Conservation (phyloP, 2,113 vertebrate genomes). For the Sphaerodactylus townsendi region DNA sequence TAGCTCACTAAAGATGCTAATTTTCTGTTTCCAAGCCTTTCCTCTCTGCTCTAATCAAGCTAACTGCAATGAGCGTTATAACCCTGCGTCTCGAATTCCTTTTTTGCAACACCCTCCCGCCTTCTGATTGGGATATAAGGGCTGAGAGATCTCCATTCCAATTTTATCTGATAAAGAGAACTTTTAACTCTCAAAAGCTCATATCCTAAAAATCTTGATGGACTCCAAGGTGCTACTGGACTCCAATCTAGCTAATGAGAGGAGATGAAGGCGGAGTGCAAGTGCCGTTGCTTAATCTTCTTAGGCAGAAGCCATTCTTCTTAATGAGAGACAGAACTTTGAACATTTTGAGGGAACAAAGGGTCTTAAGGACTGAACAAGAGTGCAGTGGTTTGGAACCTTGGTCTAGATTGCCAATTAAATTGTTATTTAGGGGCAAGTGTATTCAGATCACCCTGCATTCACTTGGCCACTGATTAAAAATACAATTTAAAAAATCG, state of each 20-base stretch:
- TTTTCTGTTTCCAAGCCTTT: no score
- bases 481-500: neutral
- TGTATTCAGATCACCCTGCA: neutral
- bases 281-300: neutral
- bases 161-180: no score
- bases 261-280: conserved; percentile 7
- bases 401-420: neutral
- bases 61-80: no score
- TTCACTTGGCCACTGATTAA: neutral
- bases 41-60: no score
- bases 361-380: neutral
- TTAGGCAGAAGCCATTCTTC: neutral
- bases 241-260: conserved; percentile 19
- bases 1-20: no score
- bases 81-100: no score
- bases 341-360: neutral
- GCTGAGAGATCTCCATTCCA: no score
- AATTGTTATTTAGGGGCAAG: neutral
- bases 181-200: no score
- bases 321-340: neutral
- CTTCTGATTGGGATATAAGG: no score
- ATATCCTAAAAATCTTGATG: no score
- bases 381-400: neutral
- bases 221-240: no score
- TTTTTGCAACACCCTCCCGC: no score